Conservation (phyloP, 2,888 invertebrate species). For the Athalia cordata region DNA sequence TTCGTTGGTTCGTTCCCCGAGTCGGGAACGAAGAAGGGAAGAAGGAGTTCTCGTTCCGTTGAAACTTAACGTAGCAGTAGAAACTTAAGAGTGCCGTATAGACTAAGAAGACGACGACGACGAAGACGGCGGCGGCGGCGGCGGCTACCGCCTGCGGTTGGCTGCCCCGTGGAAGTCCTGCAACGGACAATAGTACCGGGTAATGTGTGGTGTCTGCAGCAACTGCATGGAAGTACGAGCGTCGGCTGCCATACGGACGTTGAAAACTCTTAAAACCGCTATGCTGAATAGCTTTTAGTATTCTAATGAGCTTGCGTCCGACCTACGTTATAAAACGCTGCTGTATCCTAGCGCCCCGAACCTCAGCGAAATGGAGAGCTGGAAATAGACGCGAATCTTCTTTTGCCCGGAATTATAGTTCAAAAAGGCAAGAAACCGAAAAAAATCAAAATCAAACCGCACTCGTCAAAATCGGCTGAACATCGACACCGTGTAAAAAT, state of each 20-base stretch:
- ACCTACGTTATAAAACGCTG: conserved; percentile 17
- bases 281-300: conserved; percentile 44
- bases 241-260: neutral
- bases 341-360: conserved; percentile 10
- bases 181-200: conserved; percentile 40
- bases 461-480: no score
- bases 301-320: conserved; percentile 38
- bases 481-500: no score
- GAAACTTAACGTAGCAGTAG: no score
- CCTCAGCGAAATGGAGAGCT: neutral
- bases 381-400: no score
- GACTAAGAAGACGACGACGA: no score
- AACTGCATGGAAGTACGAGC: neutral
- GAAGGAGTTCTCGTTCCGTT: no score
- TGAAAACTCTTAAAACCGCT: conserved; percentile 40
- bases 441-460: no score
- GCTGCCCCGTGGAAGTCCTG: conserved; percentile 17
- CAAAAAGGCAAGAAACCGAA: no score
- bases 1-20: neutral
- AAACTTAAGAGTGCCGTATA: no score
- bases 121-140: neutral
- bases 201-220: conserved; percentile 30
- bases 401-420: no score
- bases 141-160: conserved; percentile 31
- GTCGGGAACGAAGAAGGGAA: neutral